Percentiles rank a stretch among this genome's conserved stretches.
Evolutionary conservation across 2,113 vertebrate genomes (phyloP).

Genomic region (Seriola dumerili): DNA sequence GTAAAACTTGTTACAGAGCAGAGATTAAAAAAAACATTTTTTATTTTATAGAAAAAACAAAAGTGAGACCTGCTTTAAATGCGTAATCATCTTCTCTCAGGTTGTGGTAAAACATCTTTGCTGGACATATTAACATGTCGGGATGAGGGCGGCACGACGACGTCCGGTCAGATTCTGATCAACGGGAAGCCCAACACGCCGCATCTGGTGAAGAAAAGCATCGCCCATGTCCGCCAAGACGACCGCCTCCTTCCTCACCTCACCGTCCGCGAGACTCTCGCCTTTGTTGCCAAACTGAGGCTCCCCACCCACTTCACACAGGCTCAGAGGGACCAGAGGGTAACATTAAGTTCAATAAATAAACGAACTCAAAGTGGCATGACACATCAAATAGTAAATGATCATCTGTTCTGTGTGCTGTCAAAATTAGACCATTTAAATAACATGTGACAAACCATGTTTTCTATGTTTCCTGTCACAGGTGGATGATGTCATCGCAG

Average conservation of each 20-base stretch:
- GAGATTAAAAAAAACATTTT: too few species aligned
- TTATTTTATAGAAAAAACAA: too few species aligned
- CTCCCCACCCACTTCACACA: conserved; percentile 92
- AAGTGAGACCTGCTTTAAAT: too few species aligned
- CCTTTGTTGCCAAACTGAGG: conserved; percentile 91
- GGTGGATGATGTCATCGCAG: conserved; percentile 96
- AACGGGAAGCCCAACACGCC: conserved; percentile 88
- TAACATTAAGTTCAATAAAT: conserved; percentile 66
- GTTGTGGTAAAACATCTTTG: conserved; percentile 91
- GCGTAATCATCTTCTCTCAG: conserved; percentile 65
- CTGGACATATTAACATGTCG: conserved; percentile 94
- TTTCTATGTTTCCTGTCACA: conserved; percentile 62
- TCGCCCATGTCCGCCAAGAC: conserved; percentile 93
- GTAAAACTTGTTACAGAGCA: too few species aligned
- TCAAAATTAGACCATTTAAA: background rate
- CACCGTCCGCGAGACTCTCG: conserved; percentile 92
- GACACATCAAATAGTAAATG: background rate
- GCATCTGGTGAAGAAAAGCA: conserved; percentile 90
- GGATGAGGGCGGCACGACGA: conserved; percentile 87
- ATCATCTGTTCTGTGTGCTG: background rate
- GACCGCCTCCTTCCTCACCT: conserved; percentile 95
- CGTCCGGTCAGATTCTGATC: conserved; percentile 89
- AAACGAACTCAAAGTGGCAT: background rate
- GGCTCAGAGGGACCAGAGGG: conserved; percentile 91
- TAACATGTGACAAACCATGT: background rate